phyloP scores from a whole-genome alignment of 2,113 vertebrate genomes.

The Mus pahari region DNA sequence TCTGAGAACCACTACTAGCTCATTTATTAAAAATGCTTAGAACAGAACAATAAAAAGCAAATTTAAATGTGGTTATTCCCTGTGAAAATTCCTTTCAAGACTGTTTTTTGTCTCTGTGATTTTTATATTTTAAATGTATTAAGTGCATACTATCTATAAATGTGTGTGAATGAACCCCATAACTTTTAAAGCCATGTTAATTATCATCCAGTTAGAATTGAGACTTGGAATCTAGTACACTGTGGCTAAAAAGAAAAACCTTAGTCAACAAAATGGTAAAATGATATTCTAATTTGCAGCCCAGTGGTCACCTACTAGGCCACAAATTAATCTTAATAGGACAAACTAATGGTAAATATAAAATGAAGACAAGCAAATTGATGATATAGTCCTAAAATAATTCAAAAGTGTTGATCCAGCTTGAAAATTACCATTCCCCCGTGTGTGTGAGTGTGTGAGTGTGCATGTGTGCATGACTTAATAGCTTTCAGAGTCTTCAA shows the following conservation, averaged over 20 bases:
- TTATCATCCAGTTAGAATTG: not conserved
- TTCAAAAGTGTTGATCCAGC: not conserved
- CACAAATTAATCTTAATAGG: conserved; percentile 31
- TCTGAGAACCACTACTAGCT: conserved; percentile 1
- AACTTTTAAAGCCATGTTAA: conserved; percentile 47
- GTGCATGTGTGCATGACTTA: not conserved
- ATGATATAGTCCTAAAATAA: not conserved
- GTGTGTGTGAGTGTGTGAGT: not conserved
- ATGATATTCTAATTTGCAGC: conserved; percentile 28
- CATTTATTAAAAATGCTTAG: not conserved
- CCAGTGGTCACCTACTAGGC: not conserved
- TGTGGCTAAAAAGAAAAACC: not conserved
- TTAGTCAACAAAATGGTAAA: conserved; percentile 37
- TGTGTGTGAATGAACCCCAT: not conserved
- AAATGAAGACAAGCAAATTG: conserved; percentile 2
- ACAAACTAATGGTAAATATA: conserved; percentile 55
- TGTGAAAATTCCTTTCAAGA: not conserved
- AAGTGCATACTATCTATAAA: conserved; percentile 1
- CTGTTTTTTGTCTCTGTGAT: not conserved
- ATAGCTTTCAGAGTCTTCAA: not conserved
- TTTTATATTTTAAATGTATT: not conserved
- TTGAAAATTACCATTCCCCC: not conserved
- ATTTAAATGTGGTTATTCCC: not conserved
- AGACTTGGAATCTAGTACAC: not conserved
- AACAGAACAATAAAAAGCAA: conserved; percentile 23